A percentile compares a stretch with the other conserved stretches of the same genome.
These are phyloP conservation scores for Nematostella vectensis DNA, from an alignment of 92 coral and sea anemone species.

Conservation along the genomic window DNA sequence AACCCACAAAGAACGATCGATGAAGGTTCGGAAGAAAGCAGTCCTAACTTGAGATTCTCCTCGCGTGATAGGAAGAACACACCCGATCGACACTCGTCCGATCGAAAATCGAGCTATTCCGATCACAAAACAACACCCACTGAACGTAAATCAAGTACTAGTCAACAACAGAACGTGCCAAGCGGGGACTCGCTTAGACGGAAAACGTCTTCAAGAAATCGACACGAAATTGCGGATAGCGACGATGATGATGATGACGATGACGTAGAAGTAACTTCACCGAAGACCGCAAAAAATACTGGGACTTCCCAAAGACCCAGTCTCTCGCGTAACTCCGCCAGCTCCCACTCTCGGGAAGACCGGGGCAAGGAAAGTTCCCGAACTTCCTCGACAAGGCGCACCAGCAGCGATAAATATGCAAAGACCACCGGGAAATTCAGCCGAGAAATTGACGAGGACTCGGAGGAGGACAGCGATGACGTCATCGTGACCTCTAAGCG, in stretches of 20 bases:
- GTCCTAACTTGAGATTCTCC: no score
- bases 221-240: constrained; percentile 54
- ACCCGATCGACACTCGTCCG: constrained; percentile 3
- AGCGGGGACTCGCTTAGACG: not conserved
- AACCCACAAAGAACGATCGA: constrained; percentile 34
- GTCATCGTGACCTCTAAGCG: constrained; percentile 11
- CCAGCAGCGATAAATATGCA: not conserved
- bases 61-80: no score
- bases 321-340: not conserved
- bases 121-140: not conserved
- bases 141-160: not conserved
- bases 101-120: not conserved
- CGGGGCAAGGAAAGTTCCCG: not conserved
- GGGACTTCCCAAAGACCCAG: not conserved
- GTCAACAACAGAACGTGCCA: not conserved
- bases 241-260: constrained; percentile 69
- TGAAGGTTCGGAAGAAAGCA: constrained; percentile 25
- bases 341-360: not conserved
- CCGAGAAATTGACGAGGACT: constrained; percentile 15
- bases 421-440: constrained; percentile 4
- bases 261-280: constrained; percentile 11
- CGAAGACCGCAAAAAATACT: not conserved
- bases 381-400: not conserved
- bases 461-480: constrained; percentile 44
- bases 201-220: not conserved